Conservation (phyloP, 2,113 vertebrate genomes). For the Carassius carassius region DNA sequence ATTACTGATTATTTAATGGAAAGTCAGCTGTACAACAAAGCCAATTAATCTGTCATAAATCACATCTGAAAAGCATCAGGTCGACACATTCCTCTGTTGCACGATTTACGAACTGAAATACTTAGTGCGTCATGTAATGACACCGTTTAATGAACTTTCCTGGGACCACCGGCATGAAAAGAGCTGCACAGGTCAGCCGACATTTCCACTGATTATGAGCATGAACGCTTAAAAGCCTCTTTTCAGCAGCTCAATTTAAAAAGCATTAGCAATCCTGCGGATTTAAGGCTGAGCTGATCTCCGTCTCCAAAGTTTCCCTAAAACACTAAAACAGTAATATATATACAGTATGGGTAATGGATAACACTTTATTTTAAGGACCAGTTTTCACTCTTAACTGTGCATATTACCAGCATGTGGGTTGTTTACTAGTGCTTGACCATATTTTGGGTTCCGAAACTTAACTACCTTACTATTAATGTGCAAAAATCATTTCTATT, state of each 20-base stretch:
- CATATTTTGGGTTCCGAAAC: not conserved
- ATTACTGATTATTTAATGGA: constrained; percentile 39
- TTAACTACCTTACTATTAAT: too few relatives aligned
- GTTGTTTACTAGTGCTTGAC: not conserved
- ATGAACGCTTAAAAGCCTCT: constrained; percentile 53
- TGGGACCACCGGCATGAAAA: constrained; percentile 54
- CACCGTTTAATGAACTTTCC: constrained; percentile 64
- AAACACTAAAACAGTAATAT: constrained; percentile 34
- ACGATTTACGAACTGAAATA: constrained; percentile 59
- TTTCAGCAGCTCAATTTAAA: constrained; percentile 64
- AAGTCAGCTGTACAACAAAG: constrained; percentile 41
- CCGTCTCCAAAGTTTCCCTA: not conserved
- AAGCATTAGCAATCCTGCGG: constrained; percentile 57
- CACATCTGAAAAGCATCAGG: constrained; percentile 41
- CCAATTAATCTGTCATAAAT: constrained; percentile 35
- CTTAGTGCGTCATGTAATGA: constrained; percentile 54
- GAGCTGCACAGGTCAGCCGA: constrained; percentile 50
- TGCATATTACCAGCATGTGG: too few relatives aligned
- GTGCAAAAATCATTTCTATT: too few relatives aligned
- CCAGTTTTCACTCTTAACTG: not conserved
- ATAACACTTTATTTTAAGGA: not conserved
- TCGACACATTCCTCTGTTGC: constrained; percentile 57
- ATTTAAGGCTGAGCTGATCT: constrained; percentile 38
- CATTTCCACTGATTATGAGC: constrained; percentile 55
- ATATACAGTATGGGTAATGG: constrained; percentile 13